These are phyloP conservation scores for Stenoptilia bipunctidactyla DNA, from an alignment of 2,888 invertebrate genomes.

Conservation along the genomic window DNA sequence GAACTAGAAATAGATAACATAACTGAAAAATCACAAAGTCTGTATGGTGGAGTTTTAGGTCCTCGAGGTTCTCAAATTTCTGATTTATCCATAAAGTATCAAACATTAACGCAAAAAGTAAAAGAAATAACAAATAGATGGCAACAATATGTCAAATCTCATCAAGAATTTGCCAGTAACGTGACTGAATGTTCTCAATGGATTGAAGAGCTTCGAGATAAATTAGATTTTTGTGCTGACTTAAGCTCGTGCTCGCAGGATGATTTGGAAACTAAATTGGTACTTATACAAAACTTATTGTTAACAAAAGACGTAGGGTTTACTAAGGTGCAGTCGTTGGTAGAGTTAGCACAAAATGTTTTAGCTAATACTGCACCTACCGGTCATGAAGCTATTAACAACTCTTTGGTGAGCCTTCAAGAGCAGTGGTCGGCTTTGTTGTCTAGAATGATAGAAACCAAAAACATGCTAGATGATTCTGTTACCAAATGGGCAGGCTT, in stretches of 20 bases:
- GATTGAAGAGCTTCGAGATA: conserved; percentile 86
- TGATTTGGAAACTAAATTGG: conserved; percentile 87
- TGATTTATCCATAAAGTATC: conserved; percentile 92
- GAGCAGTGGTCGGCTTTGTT: conserved; percentile 91
- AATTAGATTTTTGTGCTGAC: conserved; percentile 89
- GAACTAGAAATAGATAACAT: conserved; percentile 94
- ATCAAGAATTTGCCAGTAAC: conserved; percentile 88
- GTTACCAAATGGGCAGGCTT: conserved; percentile 93
- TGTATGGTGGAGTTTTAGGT: conserved; percentile 80
- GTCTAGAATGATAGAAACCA: conserved; percentile 91
- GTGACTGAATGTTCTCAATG: conserved; percentile 85
- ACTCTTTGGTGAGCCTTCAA: conserved; percentile 84
- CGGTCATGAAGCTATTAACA: conserved; percentile 90
- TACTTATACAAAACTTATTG: conserved; percentile 86
- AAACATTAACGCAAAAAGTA: conserved; percentile 89
- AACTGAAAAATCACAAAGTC: conserved; percentile 89
- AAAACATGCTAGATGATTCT: conserved; percentile 87
- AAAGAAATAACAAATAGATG: conserved; percentile 92
- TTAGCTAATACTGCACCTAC: conserved; percentile 90
- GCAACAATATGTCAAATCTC: conserved; percentile 91
- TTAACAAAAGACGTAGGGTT: conserved; percentile 95
- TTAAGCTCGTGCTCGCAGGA: conserved; percentile 84
- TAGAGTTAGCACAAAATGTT: conserved; percentile 92
- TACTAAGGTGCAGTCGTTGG: conserved; percentile 85
- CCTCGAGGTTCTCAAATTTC: conserved; percentile 87